Conservation (phyloP, 2,888 invertebrate genomes). For the Eristalis arbustorum region DNA sequence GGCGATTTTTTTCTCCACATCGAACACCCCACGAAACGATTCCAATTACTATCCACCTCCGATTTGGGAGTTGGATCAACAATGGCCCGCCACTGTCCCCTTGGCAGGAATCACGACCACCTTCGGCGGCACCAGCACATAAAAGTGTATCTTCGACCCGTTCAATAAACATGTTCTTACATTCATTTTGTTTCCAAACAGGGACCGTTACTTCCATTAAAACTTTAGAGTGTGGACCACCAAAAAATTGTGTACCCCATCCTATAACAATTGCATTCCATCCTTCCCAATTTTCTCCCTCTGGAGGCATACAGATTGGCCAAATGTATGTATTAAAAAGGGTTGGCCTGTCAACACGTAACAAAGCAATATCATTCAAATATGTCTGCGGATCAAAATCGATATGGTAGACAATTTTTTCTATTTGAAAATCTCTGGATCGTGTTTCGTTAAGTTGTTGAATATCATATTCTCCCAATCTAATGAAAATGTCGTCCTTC, state of each 20-base stretch:
- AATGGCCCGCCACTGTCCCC: slow-evolving; percentile 86
- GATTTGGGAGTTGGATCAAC: slow-evolving; percentile 86
- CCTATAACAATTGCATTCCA: slow-evolving; percentile 86
- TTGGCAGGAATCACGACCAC: slow-evolving; percentile 91
- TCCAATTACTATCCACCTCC: slow-evolving; percentile 89
- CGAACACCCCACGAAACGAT: slow-evolving; percentile 93
- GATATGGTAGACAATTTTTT: slow-evolving; percentile 85
- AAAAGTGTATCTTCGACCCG: slow-evolving; percentile 85
- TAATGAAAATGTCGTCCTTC: slow-evolving; percentile 84
- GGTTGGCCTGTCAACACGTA: slow-evolving; percentile 85
- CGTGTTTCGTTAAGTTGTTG: slow-evolving; percentile 85
- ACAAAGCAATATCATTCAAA: slow-evolving; percentile 88
- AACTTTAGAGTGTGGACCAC: slow-evolving; percentile 85
- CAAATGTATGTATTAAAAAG: slow-evolving; percentile 89
- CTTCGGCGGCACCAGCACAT: slow-evolving; percentile 89
- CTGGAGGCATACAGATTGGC: slow-evolving; percentile 91
- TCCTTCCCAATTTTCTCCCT: slow-evolving; percentile 83
- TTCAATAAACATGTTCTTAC: slow-evolving; percentile 84
- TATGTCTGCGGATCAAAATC: slow-evolving; percentile 86
- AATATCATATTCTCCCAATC: slow-evolving; percentile 92
- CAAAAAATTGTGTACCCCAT: slow-evolving; percentile 89
- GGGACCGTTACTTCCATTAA: slow-evolving; percentile 90
- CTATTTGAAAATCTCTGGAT: slow-evolving; percentile 85
- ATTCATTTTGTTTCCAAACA: slow-evolving; percentile 87
- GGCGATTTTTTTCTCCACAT: slow-evolving; percentile 88